A percentile compares a stretch with the other conserved stretches of the same genome.
phyloP scores from a whole-genome alignment of 2,888 invertebrate genomes.

The Idaea dimidiata region DNA sequence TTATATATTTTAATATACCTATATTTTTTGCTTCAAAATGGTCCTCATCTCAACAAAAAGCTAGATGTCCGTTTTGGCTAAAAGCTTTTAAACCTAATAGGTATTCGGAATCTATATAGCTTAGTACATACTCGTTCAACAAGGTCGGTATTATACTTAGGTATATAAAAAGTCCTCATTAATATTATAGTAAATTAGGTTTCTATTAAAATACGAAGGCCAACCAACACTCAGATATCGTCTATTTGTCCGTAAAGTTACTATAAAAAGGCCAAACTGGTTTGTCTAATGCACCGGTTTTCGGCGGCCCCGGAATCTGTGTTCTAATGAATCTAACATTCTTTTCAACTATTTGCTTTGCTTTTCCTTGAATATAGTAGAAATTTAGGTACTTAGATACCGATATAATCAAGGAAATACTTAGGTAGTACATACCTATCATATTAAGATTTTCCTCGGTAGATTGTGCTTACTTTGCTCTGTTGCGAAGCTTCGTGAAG shows the following conservation, averaged over 20 bases:
- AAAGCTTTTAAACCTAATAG: conserved; percentile 8
- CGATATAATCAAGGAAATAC: no score
- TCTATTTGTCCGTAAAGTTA: conserved; percentile 24
- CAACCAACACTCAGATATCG: conserved; percentile 25
- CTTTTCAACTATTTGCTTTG: conserved; percentile 14
- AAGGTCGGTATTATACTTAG: neutral
- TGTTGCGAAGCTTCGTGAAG: no score
- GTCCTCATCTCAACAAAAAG: neutral
- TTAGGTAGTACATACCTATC: no score
- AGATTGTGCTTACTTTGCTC: no score
- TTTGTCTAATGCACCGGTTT: conserved; percentile 43
- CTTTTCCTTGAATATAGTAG: neutral
- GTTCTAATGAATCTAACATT: conserved; percentile 27
- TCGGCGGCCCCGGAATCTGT: conserved; percentile 12
- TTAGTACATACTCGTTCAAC: neutral
- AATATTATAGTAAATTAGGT: neutral
- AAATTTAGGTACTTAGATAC: no score
- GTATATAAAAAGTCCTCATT: neutral
- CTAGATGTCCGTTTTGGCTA: neutral
- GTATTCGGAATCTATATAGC: neutral
- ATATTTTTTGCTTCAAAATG: neutral
- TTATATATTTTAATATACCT: neutral
- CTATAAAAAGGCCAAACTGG: conserved; percentile 45
- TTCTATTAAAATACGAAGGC: conserved; percentile 28
- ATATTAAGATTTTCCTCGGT: no score